A percentile compares a stretch with the other conserved stretches of the same genome.
Conservation (phyloP, 2,113 vertebrate genomes). For the Odontesthes bonariensis region DNA sequence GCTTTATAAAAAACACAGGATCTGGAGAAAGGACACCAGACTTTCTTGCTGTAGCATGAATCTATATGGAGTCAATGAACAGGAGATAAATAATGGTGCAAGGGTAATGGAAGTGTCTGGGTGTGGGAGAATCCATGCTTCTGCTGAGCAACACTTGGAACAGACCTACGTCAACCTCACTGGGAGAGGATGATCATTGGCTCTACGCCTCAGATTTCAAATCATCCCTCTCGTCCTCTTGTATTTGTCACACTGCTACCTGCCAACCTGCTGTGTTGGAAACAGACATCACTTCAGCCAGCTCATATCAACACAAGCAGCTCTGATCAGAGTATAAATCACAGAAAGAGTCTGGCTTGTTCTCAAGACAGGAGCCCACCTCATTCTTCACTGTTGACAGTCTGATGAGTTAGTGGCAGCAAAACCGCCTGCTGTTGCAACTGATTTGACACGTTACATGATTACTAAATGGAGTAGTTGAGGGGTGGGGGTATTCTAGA, state of each 20-base stretch:
- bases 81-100: constrained; percentile 35
- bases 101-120: constrained; percentile 48
- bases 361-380: constrained; percentile 22
- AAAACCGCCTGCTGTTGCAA: background rate
- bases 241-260: constrained; percentile 36
- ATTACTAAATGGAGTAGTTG: constrained; percentile 6
- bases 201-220: constrained; percentile 27
- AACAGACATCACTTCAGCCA: constrained; percentile 10
- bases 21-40: background rate
- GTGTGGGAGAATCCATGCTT: constrained; percentile 10
- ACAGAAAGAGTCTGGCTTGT: constrained; percentile 24
- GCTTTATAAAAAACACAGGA: background rate
- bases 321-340: constrained; percentile 32
- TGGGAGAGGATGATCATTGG: background rate
- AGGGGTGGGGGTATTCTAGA: background rate
- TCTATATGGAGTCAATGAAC: background rate
- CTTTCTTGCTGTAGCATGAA: constrained; percentile 1
- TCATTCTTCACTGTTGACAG: constrained; percentile 34
- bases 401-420: constrained; percentile 18
- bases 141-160: constrained; percentile 43
- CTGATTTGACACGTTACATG: constrained; percentile 13
- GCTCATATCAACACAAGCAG: constrained; percentile 3
- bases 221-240: constrained; percentile 25
- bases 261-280: constrained; percentile 7
- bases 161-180: constrained; percentile 26